A percentile compares a stretch with the other conserved stretches of the same genome.
Evolutionary conservation across 2,797 vertebrate species (phyloP).

Genomic region (Xiphorhynchus erythropygius): DNA sequence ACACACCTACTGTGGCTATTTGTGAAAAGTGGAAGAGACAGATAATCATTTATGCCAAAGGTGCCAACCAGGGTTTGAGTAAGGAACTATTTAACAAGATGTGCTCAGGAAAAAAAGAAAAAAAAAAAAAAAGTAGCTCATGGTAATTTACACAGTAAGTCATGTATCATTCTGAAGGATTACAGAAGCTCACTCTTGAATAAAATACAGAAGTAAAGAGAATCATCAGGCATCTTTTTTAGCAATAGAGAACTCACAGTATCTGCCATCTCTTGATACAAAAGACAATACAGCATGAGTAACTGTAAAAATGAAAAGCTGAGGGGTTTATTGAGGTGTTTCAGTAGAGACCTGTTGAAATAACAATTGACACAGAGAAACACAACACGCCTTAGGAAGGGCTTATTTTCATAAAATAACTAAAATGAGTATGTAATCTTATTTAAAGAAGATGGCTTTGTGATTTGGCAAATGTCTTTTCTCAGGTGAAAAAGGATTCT

Average conservation of each 20-base stretch:
- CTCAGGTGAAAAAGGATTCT: not conserved
- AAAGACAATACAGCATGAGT: not conserved
- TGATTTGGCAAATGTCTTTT: not conserved
- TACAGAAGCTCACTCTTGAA: not conserved
- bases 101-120: not conserved
- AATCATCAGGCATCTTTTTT: not conserved
- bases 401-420: not conserved
- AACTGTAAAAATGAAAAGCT: not conserved
- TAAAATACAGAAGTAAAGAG: not conserved
- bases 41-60: conserved; percentile 18
- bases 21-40: not conserved
- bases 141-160: not conserved
- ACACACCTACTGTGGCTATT: not conserved
- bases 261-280: not conserved
- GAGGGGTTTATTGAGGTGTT: not conserved
- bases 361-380: not conserved
- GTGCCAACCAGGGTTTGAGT: not conserved
- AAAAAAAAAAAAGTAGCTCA: not conserved
- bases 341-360: not conserved
- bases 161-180: not conserved
- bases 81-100: conserved; percentile 1
- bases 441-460: conserved; percentile 2
- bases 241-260: not conserved
- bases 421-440: not conserved
- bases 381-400: not conserved